These are phyloP conservation scores for Chionodraco myersi DNA, from an alignment of 2,113 vertebrate genomes.

Conservation along the genomic window DNA sequence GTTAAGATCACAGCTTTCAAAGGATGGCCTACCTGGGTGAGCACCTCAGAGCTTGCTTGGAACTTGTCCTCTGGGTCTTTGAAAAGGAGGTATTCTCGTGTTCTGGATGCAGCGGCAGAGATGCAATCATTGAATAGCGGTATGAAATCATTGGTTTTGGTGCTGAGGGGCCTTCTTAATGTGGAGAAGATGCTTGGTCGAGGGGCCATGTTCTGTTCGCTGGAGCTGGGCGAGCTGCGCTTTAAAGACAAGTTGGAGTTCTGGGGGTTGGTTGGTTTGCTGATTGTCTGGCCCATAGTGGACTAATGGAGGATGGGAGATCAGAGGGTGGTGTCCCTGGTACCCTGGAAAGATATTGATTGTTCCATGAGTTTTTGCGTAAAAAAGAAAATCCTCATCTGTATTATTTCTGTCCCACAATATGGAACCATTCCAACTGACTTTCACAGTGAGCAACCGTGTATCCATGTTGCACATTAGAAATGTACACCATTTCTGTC, in stretches of 20 bases:
- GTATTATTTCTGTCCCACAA: neutral
- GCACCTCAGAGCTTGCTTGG: slow-evolving; percentile 51
- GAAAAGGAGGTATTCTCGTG: slow-evolving; percentile 82
- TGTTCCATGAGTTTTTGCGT: neutral
- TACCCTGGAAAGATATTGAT: slow-evolving; percentile 60
- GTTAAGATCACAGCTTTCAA: too few relatives aligned
- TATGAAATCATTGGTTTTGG: slow-evolving; percentile 61
- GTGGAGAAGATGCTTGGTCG: slow-evolving; percentile 66
- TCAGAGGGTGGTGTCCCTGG: slow-evolving; percentile 77
- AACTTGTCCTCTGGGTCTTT: slow-evolving; percentile 80
- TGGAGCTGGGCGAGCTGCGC: neutral
- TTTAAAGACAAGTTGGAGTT: slow-evolving; percentile 44
- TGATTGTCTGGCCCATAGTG: slow-evolving; percentile 58
- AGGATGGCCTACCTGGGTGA: slow-evolving; percentile 67
- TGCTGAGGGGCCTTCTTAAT: slow-evolving; percentile 31
- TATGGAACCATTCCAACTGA: slow-evolving; percentile 1
- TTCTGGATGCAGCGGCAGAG: slow-evolving; percentile 67
- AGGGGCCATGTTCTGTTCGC: neutral
- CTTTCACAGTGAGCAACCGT: neutral
- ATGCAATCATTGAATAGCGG: slow-evolving; percentile 76
- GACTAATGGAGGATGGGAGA: slow-evolving; percentile 3
- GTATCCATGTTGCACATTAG: neutral
- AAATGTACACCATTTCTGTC: neutral
- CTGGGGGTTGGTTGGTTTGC: slow-evolving; percentile 26
- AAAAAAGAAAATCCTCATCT: neutral